These are phyloP conservation scores for Myotis vivesi DNA, from an alignment of 2,797 vertebrate species.

Conservation along the genomic window DNA sequence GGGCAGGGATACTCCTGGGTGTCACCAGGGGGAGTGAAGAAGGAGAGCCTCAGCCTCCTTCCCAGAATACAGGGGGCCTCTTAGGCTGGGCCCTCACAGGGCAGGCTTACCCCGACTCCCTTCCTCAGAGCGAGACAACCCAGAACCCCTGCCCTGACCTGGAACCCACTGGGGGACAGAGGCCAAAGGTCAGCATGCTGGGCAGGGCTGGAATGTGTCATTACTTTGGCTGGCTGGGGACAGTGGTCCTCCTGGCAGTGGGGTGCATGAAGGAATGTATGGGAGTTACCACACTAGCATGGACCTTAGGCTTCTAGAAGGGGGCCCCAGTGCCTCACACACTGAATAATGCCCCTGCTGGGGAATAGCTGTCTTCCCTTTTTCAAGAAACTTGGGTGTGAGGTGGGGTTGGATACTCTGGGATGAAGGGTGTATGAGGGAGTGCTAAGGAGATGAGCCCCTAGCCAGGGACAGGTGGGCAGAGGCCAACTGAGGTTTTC, in stretches of 20 bases:
- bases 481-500: constrained; percentile 75
- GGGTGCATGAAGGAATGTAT: constrained; percentile 72
- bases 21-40: not conserved
- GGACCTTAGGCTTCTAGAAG: not conserved
- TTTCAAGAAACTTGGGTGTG: not conserved
- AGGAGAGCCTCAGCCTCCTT: constrained; percentile 52
- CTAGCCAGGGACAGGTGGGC: constrained; percentile 45
- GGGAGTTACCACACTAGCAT: constrained; percentile 26
- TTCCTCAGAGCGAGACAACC: constrained; percentile 46
- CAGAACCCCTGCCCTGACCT: constrained; percentile 57
- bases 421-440: not conserved
- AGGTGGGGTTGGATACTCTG: not conserved
- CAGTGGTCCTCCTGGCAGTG: constrained; percentile 76
- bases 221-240: constrained; percentile 75
- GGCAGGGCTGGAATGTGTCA: constrained; percentile 77
- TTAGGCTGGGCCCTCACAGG: not conserved
- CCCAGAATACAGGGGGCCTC: not conserved
- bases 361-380: constrained; percentile 16
- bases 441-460: constrained; percentile 60
- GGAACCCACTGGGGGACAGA: constrained; percentile 19
- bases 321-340: not conserved
- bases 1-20: constrained; percentile 23
- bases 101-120: constrained; percentile 20
- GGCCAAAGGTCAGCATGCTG: constrained; percentile 68
- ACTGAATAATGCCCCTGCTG: not conserved